phyloP scores from a whole-genome alignment of 1,140 invertebrate genomes.

The Apis laboriosa region DNA sequence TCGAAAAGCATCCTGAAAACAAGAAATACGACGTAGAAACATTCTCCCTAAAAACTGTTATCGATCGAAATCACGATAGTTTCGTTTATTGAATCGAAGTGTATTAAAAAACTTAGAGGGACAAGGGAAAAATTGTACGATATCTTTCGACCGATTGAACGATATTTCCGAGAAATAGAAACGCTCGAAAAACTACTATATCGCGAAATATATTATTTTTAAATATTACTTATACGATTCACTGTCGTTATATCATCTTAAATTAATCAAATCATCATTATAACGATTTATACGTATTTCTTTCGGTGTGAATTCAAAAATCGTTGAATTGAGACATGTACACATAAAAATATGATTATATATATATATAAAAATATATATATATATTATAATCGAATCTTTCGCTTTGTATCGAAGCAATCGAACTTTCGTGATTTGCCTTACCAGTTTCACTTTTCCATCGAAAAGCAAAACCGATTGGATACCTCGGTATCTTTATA shows the following conservation, averaged over 20 bases:
- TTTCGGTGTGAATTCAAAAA: constrained; percentile 1
- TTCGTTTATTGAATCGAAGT: background rate
- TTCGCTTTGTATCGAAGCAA: constrained; percentile 19
- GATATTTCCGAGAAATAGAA: constrained; percentile 7
- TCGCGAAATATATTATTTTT: constrained; percentile 34
- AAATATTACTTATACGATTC: constrained; percentile 11
- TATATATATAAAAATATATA: background rate
- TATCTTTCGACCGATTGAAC: constrained; percentile 18
- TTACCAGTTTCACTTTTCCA: constrained; percentile 31
- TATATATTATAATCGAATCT: constrained; percentile 25
- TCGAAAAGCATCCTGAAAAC: background rate
- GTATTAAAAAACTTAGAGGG: constrained; percentile 7
- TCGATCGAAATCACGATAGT: background rate
- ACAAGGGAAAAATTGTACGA: background rate
- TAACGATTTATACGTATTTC: background rate
- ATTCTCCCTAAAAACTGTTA: background rate
- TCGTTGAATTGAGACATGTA: constrained; percentile 18
- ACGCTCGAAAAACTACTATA: background rate
- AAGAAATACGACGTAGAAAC: constrained; percentile 9
- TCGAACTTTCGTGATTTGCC: background rate
- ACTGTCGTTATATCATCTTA: constrained; percentile 4
- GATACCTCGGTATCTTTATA: constrained; percentile 18
- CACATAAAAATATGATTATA: constrained; percentile 33
- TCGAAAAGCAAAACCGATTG: constrained; percentile 30
- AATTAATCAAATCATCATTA: constrained; percentile 8